These are phyloP conservation scores for Heterotis niloticus DNA, from an alignment of 2,113 vertebrate genomes.

Conservation along the genomic window DNA sequence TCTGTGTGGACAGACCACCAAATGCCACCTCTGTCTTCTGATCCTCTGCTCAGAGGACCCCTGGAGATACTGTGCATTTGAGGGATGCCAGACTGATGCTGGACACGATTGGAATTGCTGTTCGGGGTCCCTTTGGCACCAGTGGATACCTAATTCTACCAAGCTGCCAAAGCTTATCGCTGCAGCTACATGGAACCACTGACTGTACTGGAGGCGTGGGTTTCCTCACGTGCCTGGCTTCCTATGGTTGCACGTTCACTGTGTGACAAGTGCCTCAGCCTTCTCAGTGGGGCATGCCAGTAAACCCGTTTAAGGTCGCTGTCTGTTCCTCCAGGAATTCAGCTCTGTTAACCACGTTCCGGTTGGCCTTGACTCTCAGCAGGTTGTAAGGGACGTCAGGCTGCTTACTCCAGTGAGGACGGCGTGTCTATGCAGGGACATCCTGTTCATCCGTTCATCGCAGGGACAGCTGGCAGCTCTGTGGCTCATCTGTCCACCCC, in stretches of 20 bases:
- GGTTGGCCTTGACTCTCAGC: not conserved
- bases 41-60: not conserved
- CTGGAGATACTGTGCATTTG: not conserved
- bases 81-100: not conserved
- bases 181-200: not conserved
- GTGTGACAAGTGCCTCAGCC: not conserved
- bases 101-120: not conserved
- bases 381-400: not conserved
- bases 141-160: not conserved
- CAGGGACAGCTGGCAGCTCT: not conserved
- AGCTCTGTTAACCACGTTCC: too few relatives aligned
- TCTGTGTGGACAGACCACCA: not conserved
- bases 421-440: not conserved
- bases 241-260: not conserved
- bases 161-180: not conserved
- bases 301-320: not conserved
- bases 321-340: not conserved
- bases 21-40: not conserved
- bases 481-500: not conserved
- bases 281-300: not conserved
- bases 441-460: not conserved
- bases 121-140: not conserved
- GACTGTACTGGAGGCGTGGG: not conserved
- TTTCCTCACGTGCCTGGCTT: constrained; percentile 11
- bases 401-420: constrained; percentile 1